phyloP scores from a whole-genome alignment of 2,797 vertebrate species.

The Borostomias antarcticus region DNA sequence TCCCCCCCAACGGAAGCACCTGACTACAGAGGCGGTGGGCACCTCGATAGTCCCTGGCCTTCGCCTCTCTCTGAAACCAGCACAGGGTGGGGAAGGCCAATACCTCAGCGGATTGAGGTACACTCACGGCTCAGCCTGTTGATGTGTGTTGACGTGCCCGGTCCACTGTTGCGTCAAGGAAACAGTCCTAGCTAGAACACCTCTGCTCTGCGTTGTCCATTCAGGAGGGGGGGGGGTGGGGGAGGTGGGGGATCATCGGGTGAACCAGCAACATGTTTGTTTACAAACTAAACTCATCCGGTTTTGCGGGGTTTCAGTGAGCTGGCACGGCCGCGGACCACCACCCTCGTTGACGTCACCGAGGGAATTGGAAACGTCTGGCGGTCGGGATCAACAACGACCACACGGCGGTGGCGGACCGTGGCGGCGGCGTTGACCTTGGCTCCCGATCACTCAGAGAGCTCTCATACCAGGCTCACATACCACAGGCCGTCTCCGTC shows the following conservation, averaged over 20 bases:
- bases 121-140: no score
- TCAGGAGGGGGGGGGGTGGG: constrained; percentile 28
- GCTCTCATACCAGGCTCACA: constrained; percentile 32
- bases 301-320: constrained; percentile 30
- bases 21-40: no score
- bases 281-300: constrained; percentile 54
- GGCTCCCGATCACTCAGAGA: constrained; percentile 57
- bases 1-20: no score
- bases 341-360: constrained; percentile 61
- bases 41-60: no score
- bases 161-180: no score
- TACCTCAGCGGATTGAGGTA: background rate
- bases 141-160: no score
- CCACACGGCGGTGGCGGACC: constrained; percentile 42
- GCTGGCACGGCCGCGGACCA: constrained; percentile 35
- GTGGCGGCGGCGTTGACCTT: constrained; percentile 39
- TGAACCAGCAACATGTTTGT: constrained; percentile 48
- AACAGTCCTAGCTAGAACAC: no score
- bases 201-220: background rate
- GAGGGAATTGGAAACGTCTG: constrained; percentile 47
- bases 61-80: no score
- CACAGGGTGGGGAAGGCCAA: background rate
- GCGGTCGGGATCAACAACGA: constrained; percentile 49
- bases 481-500: background rate
- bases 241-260: no score